Conservation (phyloP, 1,140 invertebrate genomes). For the Drosophila ficusphila region DNA sequence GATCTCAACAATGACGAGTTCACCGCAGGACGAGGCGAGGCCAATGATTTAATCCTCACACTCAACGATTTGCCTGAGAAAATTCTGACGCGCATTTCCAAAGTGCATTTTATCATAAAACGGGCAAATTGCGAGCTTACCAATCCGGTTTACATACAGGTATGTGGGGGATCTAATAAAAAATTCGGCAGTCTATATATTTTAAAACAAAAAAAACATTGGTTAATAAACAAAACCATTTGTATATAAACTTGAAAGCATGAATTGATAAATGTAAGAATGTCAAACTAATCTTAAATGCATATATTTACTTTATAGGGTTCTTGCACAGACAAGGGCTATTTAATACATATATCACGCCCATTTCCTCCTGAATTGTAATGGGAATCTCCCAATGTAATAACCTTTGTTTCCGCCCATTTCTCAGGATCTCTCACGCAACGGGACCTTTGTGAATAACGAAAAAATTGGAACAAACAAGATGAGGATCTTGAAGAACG, state of each 20-base stretch:
- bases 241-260: too few relatives aligned
- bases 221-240: too few relatives aligned
- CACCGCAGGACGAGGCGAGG: slow-evolving; percentile 72
- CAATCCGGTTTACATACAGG: slow-evolving; percentile 82
- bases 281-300: too few relatives aligned
- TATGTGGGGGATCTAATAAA: slow-evolving; percentile 20
- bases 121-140: slow-evolving; percentile 71
- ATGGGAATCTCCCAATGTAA: not conserved
- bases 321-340: too few relatives aligned
- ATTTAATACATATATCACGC: too few relatives aligned
- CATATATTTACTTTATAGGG: too few relatives aligned
- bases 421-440: slow-evolving; percentile 88
- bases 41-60: slow-evolving; percentile 72
- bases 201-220: too few relatives aligned
- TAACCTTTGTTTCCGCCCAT: slow-evolving; percentile 8
- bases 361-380: not conserved
- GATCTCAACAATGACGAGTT: slow-evolving; percentile 79
- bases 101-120: slow-evolving; percentile 77
- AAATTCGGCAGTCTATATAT: too few relatives aligned
- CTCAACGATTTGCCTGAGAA: slow-evolving; percentile 78
- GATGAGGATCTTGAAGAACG: slow-evolving; percentile 86
- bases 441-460: slow-evolving; percentile 90
- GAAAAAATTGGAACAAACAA: slow-evolving; percentile 87
- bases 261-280: too few relatives aligned
- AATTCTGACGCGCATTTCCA: slow-evolving; percentile 79